phyloP scores from a whole-genome alignment of 1,140 invertebrate species.

The Pomacea maculata region DNA sequence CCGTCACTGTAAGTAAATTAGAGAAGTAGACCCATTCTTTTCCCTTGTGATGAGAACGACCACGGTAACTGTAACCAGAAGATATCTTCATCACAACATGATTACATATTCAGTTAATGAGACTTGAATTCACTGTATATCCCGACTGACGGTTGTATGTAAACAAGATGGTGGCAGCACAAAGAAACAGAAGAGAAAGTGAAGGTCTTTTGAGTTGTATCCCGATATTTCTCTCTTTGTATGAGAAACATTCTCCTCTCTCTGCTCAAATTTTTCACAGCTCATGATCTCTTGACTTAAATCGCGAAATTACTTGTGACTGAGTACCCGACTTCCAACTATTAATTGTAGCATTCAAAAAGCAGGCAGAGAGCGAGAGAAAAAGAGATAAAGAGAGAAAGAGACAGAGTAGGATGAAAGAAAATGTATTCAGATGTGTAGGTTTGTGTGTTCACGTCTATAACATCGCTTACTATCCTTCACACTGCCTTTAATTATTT shows the following conservation, averaged over 20 bases:
- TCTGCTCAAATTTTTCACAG: too few species aligned
- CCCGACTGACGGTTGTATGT: neutral
- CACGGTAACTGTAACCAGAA: too few species aligned
- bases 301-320: neutral
- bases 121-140: constrained; percentile 5
- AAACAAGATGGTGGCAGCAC: neutral
- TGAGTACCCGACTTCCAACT: neutral
- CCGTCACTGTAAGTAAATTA: too few species aligned
- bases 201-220: neutral
- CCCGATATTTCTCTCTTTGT: too few species aligned
- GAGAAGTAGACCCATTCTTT: too few species aligned
- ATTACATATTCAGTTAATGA: neutral
- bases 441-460: neutral
- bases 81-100: neutral
- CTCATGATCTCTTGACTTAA: neutral
- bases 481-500: neutral
- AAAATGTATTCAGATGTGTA: neutral
- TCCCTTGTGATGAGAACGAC: too few species aligned
- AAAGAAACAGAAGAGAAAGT: neutral
- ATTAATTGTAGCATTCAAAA: neutral
- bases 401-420: neutral
- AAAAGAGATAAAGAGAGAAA: neutral
- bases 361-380: neutral
- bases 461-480: neutral
- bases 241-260: too few species aligned